Evolutionary conservation across 2,888 invertebrate species (phyloP).

Genomic region (Apotomis turbidana): DNA sequence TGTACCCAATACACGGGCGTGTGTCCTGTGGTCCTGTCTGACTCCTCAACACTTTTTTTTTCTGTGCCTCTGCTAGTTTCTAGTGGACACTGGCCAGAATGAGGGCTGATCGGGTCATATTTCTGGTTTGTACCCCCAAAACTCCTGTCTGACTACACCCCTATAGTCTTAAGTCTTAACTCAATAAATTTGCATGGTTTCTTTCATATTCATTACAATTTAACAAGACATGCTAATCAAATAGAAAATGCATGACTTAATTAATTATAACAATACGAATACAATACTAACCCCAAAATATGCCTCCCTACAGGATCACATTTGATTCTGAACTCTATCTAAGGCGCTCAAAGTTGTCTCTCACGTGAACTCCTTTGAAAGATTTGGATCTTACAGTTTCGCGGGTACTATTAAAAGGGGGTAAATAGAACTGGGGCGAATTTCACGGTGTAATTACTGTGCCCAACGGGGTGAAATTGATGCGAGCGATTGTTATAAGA

Average conservation of each 20-base stretch:
- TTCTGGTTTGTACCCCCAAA: too few species aligned
- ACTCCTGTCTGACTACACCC: too few species aligned
- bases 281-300: neutral
- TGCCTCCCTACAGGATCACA: neutral
- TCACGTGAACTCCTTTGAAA: neutral
- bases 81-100: too few species aligned
- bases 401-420: slow-evolving; percentile 1
- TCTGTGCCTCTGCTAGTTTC: too few species aligned
- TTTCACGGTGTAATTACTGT: slow-evolving; percentile 31
- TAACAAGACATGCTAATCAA: too few species aligned
- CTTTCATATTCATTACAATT: too few species aligned
- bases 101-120: too few species aligned
- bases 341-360: neutral
- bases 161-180: too few species aligned
- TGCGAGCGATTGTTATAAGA: slow-evolving; percentile 29
- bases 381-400: neutral
- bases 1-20: too few species aligned
- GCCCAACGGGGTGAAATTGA: slow-evolving; percentile 18
- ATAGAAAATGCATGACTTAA: neutral
- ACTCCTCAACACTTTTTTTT: too few species aligned
- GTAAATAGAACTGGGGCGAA: slow-evolving; percentile 14
- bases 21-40: too few species aligned
- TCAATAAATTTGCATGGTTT: too few species aligned
- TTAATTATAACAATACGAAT: neutral
- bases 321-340: neutral